Conservation (phyloP, 2,113 vertebrate species). For the Leptobrachium leishanense region DNA sequence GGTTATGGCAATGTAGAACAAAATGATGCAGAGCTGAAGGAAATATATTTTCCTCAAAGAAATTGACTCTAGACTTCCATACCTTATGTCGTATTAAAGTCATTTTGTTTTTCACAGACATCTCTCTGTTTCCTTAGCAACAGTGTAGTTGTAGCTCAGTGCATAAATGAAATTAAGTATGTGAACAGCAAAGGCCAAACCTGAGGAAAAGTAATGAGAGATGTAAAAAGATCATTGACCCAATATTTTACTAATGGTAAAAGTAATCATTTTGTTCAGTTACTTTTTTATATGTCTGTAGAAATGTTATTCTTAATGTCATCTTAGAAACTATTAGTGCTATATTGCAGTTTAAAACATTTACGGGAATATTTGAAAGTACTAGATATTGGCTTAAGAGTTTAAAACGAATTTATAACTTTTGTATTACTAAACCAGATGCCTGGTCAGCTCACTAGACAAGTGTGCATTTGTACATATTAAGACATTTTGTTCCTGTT, state of each 20-base stretch:
- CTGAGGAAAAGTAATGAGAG: conserved; percentile 37
- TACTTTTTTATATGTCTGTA: conserved; percentile 25
- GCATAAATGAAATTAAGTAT: conserved; percentile 47
- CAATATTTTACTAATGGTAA: conserved; percentile 42
- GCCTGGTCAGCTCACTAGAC: no score
- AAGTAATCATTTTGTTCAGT: conserved; percentile 35
- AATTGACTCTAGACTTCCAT: conserved; percentile 47
- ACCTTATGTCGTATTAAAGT: conserved; percentile 48
- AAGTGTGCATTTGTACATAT: no score
- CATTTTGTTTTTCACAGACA: conserved; percentile 48
- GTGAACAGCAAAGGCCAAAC: conserved; percentile 44
- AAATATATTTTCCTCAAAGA: conserved; percentile 48
- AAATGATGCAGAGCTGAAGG: conserved; percentile 40
- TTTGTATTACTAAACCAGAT: no score
- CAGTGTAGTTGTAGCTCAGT: conserved; percentile 35
- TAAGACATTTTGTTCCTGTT: no score
- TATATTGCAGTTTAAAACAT: background rate
- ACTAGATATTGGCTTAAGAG: no score
- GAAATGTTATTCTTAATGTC: conserved; percentile 25
- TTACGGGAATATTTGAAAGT: background rate
- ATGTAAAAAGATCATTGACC: conserved; percentile 44
- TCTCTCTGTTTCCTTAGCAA: conserved; percentile 43
- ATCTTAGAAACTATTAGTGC: conserved; percentile 7
- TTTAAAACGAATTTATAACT: no score
- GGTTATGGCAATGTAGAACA: conserved; percentile 24